Percentiles rank a stretch among this genome's conserved stretches.
Evolutionary conservation across 2,113 vertebrate genomes (phyloP).

Genomic region (Talpa occidentalis): DNA sequence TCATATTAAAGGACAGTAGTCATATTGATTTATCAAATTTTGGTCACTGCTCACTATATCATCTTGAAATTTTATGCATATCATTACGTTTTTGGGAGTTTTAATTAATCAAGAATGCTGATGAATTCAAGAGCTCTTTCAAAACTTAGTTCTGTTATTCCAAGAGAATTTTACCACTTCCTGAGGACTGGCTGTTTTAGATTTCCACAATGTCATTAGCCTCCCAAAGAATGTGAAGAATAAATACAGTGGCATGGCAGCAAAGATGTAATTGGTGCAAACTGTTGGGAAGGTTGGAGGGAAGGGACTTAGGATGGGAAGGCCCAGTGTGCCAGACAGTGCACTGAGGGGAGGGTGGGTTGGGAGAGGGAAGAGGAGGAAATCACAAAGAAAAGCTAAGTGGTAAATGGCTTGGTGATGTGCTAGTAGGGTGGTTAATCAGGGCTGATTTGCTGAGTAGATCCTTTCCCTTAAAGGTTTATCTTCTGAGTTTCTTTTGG

Average conservation of each 20-base stretch:
- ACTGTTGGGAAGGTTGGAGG: neutral
- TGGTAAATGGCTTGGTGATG: neutral
- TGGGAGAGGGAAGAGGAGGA: neutral
- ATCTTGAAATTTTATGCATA: slow-evolving; percentile 40
- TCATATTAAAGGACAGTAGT: neutral
- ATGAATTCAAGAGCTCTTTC: slow-evolving; percentile 34
- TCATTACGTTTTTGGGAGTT: neutral
- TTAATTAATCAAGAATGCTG: slow-evolving; percentile 44
- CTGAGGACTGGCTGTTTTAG: slow-evolving; percentile 45
- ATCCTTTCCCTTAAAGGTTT: neutral
- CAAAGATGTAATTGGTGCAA: neutral
- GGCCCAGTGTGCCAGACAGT: neutral
- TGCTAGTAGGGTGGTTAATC: neutral
- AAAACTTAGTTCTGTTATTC: slow-evolving; percentile 57
- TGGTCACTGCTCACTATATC: slow-evolving; percentile 37
- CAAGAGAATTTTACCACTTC: slow-evolving; percentile 51
- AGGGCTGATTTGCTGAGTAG: neutral
- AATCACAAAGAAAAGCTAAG: neutral
- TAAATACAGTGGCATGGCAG: neutral
- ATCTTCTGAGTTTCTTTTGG: neutral
- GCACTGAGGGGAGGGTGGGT: neutral
- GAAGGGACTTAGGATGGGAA: neutral
- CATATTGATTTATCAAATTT: neutral
- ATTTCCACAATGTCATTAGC: slow-evolving; percentile 57
- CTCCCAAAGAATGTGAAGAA: slow-evolving; percentile 55